A percentile compares a stretch with the other conserved stretches of the same genome.
These are phyloP conservation scores for Ursus arctos DNA, from an alignment of 2,113 vertebrate species.

Conservation along the genomic window DNA sequence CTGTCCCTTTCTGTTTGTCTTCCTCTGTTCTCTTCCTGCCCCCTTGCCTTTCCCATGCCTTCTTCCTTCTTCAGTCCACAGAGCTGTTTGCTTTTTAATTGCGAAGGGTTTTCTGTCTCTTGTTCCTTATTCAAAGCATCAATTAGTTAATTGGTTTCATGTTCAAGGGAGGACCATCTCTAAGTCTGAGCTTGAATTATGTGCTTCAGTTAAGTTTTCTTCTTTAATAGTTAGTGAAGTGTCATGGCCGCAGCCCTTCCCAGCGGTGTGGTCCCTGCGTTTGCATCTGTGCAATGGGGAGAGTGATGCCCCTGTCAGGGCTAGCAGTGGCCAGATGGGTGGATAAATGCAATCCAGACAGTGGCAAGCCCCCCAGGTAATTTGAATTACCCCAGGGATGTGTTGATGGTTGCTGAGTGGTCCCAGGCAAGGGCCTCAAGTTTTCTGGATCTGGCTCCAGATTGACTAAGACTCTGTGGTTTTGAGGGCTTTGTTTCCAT, in stretches of 20 bases:
- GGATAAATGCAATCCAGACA: not conserved
- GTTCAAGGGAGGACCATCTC: not conserved
- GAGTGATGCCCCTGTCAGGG: not conserved
- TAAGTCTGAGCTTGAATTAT: not conserved
- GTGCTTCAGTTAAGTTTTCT: not conserved
- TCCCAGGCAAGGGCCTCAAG: not conserved
- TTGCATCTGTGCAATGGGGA: not conserved
- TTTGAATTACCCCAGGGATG: not conserved
- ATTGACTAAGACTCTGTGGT: constrained; percentile 51
- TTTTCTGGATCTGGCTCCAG: not conserved
- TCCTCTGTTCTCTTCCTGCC: not conserved
- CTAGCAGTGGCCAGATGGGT: not conserved
- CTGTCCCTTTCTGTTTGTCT: not conserved
- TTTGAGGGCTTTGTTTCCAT: constrained; percentile 44
- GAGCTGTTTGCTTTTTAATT: not conserved
- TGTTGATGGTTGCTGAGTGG: not conserved
- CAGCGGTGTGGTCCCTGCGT: not conserved
- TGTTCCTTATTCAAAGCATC: not conserved
- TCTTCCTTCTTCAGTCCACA: not conserved
- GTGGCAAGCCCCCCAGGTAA: not conserved
- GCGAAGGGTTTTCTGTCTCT: not conserved
- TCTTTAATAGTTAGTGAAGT: not conserved
- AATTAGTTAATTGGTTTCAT: not conserved
- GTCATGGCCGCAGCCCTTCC: not conserved
- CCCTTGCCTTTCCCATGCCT: not conserved